Evolutionary conservation across 2,888 invertebrate species (phyloP).

Genomic region (Bembecia ichneumoniformis): DNA sequence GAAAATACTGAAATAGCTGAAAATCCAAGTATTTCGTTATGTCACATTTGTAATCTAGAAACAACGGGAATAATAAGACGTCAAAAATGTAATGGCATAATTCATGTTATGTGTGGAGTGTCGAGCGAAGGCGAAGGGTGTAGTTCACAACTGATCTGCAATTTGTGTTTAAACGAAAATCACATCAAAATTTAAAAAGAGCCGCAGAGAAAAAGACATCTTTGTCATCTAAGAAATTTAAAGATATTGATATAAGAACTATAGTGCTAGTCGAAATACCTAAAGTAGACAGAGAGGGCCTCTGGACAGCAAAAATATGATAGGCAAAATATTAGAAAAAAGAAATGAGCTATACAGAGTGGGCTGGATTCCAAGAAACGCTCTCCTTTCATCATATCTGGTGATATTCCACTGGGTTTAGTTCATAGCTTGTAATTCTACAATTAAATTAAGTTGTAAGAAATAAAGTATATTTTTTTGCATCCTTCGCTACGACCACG

Average conservation of each 20-base stretch:
- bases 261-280: neutral
- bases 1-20: too few species aligned
- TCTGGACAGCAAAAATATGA: neutral
- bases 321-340: neutral
- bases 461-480: too few species aligned
- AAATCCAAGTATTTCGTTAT: neutral
- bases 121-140: neutral
- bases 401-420: neutral
- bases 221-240: neutral
- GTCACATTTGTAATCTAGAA: neutral
- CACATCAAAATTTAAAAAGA: constrained; percentile 1
- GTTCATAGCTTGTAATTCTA: too few species aligned
- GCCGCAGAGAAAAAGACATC: neutral
- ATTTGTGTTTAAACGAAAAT: neutral
- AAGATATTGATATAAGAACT: neutral
- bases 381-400: too few species aligned
- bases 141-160: too few species aligned
- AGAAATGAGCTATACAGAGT: neutral
- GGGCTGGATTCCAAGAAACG: neutral
- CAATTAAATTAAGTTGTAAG: too few species aligned
- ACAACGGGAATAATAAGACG: neutral
- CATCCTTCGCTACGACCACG: too few species aligned
- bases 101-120: neutral
- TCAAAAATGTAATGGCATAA: neutral
- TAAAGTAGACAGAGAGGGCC: neutral